Evolutionary conservation across 2,113 vertebrate genomes (phyloP).

Genomic region (Aspiorhynchus laticeps): DNA sequence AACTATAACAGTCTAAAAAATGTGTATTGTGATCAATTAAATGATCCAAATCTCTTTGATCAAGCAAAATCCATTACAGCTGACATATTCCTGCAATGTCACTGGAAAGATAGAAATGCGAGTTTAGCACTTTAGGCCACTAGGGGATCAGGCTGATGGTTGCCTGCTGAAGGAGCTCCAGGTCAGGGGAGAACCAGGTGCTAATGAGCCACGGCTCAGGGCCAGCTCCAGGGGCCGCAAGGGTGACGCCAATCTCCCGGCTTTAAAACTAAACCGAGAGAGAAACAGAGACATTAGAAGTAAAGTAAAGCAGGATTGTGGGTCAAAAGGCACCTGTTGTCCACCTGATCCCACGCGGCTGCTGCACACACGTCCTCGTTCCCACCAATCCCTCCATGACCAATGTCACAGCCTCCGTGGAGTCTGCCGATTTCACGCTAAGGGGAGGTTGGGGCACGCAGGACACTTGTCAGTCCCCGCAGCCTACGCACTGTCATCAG

Average conservation of each 20-base stretch:
- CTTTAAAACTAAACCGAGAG: neutral
- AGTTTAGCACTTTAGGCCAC: slow-evolving; percentile 20
- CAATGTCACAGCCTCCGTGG: slow-evolving; percentile 39
- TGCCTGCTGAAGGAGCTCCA: slow-evolving; percentile 19
- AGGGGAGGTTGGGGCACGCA: slow-evolving; percentile 13
- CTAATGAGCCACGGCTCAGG: slow-evolving; percentile 32
- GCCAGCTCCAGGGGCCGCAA: slow-evolving; percentile 23
- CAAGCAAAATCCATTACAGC: neutral
- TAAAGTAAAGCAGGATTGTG: neutral
- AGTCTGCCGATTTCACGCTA: slow-evolving; percentile 46
- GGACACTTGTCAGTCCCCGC: slow-evolving; percentile 42
- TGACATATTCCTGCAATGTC: neutral
- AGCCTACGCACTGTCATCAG: slow-evolving; percentile 25
- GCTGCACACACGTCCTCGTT: slow-evolving; percentile 9
- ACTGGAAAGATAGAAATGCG: neutral
- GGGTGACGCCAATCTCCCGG: neutral
- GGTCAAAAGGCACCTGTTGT: slow-evolving; percentile 29
- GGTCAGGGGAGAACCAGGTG: slow-evolving; percentile 35
- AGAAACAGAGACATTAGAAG: slow-evolving; percentile 14
- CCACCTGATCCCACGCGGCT: slow-evolving; percentile 9
- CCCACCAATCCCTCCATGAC: slow-evolving; percentile 45
- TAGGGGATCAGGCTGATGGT: neutral
- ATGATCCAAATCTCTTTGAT: neutral
- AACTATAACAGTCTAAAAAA: neutral
- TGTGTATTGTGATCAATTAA: neutral